These are phyloP conservation scores for Chiroxiphia lanceolata DNA, from an alignment of 2,797 vertebrate species.

Conservation along the genomic window DNA sequence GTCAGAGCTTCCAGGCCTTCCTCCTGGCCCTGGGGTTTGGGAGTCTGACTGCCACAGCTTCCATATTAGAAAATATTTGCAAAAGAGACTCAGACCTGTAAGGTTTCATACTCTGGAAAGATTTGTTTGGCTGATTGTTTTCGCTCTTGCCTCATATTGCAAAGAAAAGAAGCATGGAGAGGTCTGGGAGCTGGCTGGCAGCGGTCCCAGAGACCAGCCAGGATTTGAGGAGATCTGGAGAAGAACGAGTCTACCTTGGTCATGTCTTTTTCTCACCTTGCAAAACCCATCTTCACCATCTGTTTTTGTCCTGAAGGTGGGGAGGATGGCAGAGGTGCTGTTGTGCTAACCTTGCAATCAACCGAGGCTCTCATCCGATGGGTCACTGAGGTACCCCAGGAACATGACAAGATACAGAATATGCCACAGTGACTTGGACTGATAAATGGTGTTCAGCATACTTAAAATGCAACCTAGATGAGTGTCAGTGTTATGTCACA, in stretches of 20 bases:
- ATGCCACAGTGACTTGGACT: background rate
- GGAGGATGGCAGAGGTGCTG: background rate
- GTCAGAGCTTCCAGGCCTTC: background rate
- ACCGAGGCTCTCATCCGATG: rapidly evolving
- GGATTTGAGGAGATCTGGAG: background rate
- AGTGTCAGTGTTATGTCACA: background rate
- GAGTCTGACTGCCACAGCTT: background rate
- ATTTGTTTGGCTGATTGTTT: background rate
- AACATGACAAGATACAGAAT: background rate
- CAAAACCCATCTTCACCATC: background rate
- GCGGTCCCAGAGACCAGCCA: background rate
- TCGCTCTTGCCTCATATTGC: background rate
- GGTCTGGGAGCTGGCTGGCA: background rate
- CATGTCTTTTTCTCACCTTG: background rate
- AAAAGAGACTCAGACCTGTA: background rate
- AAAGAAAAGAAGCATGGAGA: background rate
- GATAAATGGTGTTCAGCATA: background rate
- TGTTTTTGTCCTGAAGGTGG: background rate
- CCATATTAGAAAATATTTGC: background rate
- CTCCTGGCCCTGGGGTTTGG: background rate
- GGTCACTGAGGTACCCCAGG: background rate
- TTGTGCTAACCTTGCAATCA: background rate
- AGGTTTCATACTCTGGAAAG: background rate
- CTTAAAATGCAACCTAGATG: background rate
- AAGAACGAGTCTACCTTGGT: background rate